Base-by-base conservation (phyloP, 2,888 invertebrate species). In the Leucophenga montana region DNA sequence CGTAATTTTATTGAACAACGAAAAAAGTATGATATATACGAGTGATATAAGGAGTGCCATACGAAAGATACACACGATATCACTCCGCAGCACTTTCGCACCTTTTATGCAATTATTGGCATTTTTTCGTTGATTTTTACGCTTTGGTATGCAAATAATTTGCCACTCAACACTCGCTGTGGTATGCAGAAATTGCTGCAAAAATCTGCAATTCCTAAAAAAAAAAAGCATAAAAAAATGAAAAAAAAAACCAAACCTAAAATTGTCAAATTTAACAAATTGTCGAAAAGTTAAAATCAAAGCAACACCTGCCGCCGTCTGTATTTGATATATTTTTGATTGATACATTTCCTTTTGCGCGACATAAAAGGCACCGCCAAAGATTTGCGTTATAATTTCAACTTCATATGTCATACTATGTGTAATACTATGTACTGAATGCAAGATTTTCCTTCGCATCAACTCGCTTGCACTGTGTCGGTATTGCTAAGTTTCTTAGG, bases 81-180 rank as follows among this genome's bases (percentile, higher is more conserved):
- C 62, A 70, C 67, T 46, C 56, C 53, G 27, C 67, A 44, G 27
- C 53, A 13, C 53, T 22, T 27, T 57, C 67, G 33, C 48, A 27
- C 59, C 54, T 61, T 71, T 79, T 79, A 80, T 80, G 82, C 79
- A 83, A 82, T 82, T 80, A 80, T 72, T 71, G 76, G 76, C 78
- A 78, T 76, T 59, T 59, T 59, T 33, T 22, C 22, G 50, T 50
- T 50, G 50, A n/a, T 50, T 75, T 76, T 84, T 80, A 80, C 73
- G 81, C 81, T 80, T 83, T 84, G 83, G 77, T 77, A 84, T 84
- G 83, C 82, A 82, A 84, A 84, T 82, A 75, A 67, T 11, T 18
- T 44, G 50, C 4, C 31, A 33, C 22, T 73, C 46, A n/a, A 13
- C 9, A 9, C 4, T n/a, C 46, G 54, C 59, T 66, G 56, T 77